phyloP scores from a whole-genome alignment of 2,797 vertebrate species.

The Lacerta agilis region DNA sequence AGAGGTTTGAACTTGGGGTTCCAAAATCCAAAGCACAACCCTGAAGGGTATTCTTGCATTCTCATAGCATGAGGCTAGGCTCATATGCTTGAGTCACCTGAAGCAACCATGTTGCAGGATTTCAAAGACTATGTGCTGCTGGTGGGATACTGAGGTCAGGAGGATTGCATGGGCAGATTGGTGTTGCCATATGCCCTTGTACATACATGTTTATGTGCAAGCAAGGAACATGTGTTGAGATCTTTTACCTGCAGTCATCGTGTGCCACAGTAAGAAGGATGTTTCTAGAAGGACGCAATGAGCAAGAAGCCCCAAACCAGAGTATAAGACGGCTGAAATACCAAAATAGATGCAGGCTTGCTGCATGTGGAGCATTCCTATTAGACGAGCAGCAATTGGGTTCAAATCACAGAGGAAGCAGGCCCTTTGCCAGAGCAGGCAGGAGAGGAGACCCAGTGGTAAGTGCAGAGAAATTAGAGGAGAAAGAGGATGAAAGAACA shows the following conservation, averaged over 20 bases:
- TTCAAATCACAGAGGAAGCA: not conserved
- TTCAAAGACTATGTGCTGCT: not conserved
- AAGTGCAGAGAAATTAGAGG: no score
- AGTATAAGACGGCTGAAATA: no score
- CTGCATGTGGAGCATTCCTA: not conserved
- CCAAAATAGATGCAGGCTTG: not conserved
- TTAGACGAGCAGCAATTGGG: not conserved
- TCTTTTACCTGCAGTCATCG: not conserved
- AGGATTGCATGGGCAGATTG: no score
- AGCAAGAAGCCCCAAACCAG: no score
- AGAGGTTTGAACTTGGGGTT: not conserved
- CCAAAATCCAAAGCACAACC: not conserved
- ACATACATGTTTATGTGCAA: not conserved
- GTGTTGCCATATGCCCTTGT: no score
- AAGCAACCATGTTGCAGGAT: no score
- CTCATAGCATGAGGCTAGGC: not conserved
- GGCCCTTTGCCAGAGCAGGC: not conserved
- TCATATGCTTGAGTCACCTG: no score
- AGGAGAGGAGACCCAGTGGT: no score
- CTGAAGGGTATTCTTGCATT: not conserved
- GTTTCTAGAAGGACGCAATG: not conserved
- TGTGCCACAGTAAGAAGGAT: not conserved
- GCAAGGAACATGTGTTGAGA: not conserved
- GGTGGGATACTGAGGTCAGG: not conserved
- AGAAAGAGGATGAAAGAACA: no score